Percentiles rank a stretch among this genome's conserved stretches.
Evolutionary conservation across 2,113 vertebrate genomes (phyloP).

Genomic region (Athene noctua): DNA sequence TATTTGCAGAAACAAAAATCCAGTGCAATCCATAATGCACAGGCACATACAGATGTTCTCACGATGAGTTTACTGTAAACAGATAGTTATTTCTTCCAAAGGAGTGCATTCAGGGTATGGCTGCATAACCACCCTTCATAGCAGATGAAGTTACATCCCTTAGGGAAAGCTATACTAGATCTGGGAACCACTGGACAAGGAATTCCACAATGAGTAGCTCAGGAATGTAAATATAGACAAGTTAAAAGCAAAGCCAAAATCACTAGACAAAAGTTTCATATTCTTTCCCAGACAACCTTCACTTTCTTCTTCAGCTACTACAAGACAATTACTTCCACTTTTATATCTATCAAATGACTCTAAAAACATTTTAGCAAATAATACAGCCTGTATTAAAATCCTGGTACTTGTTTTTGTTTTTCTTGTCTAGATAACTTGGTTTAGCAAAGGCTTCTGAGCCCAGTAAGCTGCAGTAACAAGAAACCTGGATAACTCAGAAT

Average conservation of each 20-base stretch:
- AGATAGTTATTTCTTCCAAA: not conserved
- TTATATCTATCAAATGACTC: not conserved
- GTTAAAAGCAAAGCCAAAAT: slow-evolving; percentile 39
- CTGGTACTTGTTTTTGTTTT: not conserved
- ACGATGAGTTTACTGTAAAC: slow-evolving; percentile 1
- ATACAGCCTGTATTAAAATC: not conserved
- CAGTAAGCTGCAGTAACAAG: not conserved
- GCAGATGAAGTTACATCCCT: slow-evolving; percentile 59
- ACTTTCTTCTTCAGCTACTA: not conserved
- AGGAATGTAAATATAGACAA: slow-evolving; percentile 58
- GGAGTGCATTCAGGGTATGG: not conserved
- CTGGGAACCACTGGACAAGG: slow-evolving; percentile 25
- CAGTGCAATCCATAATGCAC: not conserved
- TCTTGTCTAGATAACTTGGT: not conserved
- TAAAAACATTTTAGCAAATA: not conserved
- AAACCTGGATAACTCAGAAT: not conserved
- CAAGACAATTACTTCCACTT: not conserved
- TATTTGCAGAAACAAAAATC: not conserved
- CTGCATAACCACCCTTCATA: not conserved
- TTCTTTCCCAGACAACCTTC: not conserved
- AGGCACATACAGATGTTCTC: not conserved
- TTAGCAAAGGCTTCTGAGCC: not conserved
- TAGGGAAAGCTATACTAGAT: slow-evolving; percentile 40
- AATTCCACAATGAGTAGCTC: slow-evolving; percentile 36
- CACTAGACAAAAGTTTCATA: not conserved